Evolutionary conservation across 1,140 invertebrate species (phyloP), one percentile per base, ranked within the genome.

Genomic region (Aphidius gifuensis): DNA sequence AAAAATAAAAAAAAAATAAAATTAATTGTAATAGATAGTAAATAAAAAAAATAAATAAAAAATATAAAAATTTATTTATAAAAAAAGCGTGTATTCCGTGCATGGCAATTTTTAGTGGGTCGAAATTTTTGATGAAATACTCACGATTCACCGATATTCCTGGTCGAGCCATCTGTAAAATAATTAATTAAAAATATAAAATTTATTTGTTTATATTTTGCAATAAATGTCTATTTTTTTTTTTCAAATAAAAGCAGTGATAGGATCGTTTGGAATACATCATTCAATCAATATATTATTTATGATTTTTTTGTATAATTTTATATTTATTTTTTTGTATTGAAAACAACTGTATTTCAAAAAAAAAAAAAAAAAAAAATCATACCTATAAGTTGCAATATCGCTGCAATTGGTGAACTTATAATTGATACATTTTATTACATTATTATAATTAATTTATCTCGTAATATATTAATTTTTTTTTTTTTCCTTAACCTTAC

Each of bases 341-440:
- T 77, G 69, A 77, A 80, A 79, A 79, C 77, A 79, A 80, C 79
- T 75, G 67, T 77, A 23, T n/a, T n/a, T n/a, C n/a, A n/a, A n/a
- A n/a, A n/a, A n/a, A n/a, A n/a, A n/a, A n/a, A n/a, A n/a, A n/a
- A 23, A 23, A 23, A 23, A 74, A 78, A 80, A 80, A 78, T 80
- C 77, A 77, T 75, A 69, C 55, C 51, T 62, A 62, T 78, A 78
- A 73, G 67, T 76, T 55, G 40, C 78, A 78, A 74, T 73, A 69
- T 72, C 67, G 71, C 73, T 73, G 72, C 71, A 61, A 76, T 68
- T 69, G 72, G 71, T 75, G 64, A 74, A 75, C 70, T 72, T 74
- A 70, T 65, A 69, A 60, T 74, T 71, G 69, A 64, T 71, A 73
- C 71, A 73, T 71, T 55, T 62, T 44, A 70, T 66, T 71, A 73